A percentile compares a stretch with the other conserved stretches of the same genome.
These are phyloP conservation scores for Melanotus villosus DNA, from an alignment of 2,888 invertebrate species.

Conservation along the genomic window DNA sequence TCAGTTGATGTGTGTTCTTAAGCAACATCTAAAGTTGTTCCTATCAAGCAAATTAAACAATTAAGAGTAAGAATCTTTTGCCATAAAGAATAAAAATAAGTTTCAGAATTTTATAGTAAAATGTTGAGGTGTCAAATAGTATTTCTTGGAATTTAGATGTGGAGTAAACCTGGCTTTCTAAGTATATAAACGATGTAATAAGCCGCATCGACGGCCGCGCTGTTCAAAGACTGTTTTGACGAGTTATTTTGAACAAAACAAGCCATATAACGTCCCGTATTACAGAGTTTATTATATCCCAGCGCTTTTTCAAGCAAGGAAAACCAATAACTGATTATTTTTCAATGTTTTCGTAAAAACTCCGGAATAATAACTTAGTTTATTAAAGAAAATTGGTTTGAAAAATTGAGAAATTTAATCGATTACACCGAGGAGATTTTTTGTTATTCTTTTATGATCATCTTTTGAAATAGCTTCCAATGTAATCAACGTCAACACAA, in stretches of 20 bases:
- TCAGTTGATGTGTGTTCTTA: no score
- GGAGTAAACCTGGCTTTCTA: conserved; percentile 51
- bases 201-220: conserved; percentile 49
- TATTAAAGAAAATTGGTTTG: conserved; percentile 50
- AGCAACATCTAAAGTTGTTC: no score
- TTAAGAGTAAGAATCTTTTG: no score
- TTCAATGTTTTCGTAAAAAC: conserved; percentile 59
- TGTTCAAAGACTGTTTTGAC: conserved; percentile 59
- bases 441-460: conserved; percentile 15
- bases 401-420: conserved; percentile 40
- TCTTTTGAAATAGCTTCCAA: conserved; percentile 21
- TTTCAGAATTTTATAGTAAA: no score
- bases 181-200: conserved; percentile 55
- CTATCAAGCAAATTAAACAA: no score
- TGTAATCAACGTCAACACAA: conserved; percentile 15
- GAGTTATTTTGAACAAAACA: conserved; percentile 62
- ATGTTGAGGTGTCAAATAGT: no score
- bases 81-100: no score
- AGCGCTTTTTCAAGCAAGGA: conserved; percentile 48
- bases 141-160: conserved; percentile 4
- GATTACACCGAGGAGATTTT: conserved; percentile 9
- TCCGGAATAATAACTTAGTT: conserved; percentile 55
- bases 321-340: conserved; percentile 60
- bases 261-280: conserved; percentile 55
- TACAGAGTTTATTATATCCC: conserved; percentile 51